Base-by-base conservation (phyloP, 2,113 vertebrate species). In the Pagrus major region DNA sequence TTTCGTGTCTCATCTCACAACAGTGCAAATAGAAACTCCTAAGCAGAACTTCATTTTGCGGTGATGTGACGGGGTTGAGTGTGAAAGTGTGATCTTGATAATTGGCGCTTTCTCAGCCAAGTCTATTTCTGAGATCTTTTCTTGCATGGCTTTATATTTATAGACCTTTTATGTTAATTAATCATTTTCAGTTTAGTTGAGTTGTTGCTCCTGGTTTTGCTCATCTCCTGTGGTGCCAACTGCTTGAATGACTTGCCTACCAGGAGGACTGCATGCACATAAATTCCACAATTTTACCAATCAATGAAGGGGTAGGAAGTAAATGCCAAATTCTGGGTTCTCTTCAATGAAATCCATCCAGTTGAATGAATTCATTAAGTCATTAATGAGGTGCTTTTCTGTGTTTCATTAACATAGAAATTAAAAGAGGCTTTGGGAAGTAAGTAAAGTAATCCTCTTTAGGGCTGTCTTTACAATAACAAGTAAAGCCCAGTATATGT, bases 31-130 rank as follows among this genome's bases (percentile, higher is more conserved):
- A 82, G 73, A 49, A 52, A 44, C 81, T 82, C 41, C 76, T 79
- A 80, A 90, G 64, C 81, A 66, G 46, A 70, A 56, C 41, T 41
- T 71, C 21, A 37, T 61, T 44, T 55, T 64, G 29, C 37, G 31
- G 46, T 25, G 59, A 83, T 79, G 76, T n/a, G 85, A 83, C 60
- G 70, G 76, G 71, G 52, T 23, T 55, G 35, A 33, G 83, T 64
- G 66, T 51, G 37, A 65, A 88, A 3, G 82, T 78, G 80, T 84
- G 82, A 93, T 67, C 3, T 76, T 76, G 93, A 90, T 92, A 93
- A 93, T 92, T 93, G 82, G 81, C 85, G 89, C 82, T 86, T 85
- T 88, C 80, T 78, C 83, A 83, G 88, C 60, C 64, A 70, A 16
- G 74, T 84, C 78, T 93, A 89, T 93, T 91, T 91, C 69, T 33